These are phyloP conservation scores for Hippocampus barbouri DNA, from an alignment of 2,113 vertebrate species.

Conservation along the genomic window DNA sequence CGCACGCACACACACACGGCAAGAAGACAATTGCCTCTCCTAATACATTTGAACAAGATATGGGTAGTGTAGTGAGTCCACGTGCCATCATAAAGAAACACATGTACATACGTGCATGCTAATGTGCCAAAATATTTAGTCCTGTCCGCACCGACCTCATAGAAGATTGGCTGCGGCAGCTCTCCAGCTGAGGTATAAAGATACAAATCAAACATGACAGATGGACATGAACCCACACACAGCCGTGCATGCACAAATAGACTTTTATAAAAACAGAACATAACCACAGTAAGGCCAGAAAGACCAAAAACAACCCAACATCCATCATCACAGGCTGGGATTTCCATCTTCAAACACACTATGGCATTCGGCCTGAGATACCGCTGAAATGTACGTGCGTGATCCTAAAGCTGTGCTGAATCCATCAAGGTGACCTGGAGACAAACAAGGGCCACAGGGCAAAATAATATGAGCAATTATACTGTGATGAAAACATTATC, in stretches of 20 bases:
- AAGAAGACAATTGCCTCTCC: not conserved
- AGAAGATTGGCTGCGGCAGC: constrained; percentile 38
- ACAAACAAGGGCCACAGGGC: constrained; percentile 29
- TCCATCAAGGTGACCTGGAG: constrained; percentile 24
- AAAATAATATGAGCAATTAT: constrained; percentile 32
- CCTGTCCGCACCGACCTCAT: constrained; percentile 49
- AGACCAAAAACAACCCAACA: constrained; percentile 42
- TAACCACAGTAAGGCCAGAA: constrained; percentile 46
- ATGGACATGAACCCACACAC: constrained; percentile 27
- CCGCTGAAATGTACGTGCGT: constrained; percentile 35
- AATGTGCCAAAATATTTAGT: constrained; percentile 42
- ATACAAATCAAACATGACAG: constrained; percentile 59
- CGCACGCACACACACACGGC: not conserved
- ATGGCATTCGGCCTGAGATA: constrained; percentile 52
- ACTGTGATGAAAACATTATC: constrained; percentile 42
- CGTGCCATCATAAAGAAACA: constrained; percentile 1
- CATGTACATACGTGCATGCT: not conserved
- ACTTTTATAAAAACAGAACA: constrained; percentile 42
- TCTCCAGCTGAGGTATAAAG: constrained; percentile 45
- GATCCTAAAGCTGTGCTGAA: constrained; percentile 24
- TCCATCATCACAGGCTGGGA: constrained; percentile 59
- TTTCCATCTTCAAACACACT: constrained; percentile 13
- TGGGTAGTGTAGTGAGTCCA: not conserved
- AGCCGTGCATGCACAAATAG: constrained; percentile 21
- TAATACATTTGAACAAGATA: constrained; percentile 8